Evolutionary conservation across 1,140 invertebrate genomes (phyloP).

Genomic region (Myzus persicae): DNA sequence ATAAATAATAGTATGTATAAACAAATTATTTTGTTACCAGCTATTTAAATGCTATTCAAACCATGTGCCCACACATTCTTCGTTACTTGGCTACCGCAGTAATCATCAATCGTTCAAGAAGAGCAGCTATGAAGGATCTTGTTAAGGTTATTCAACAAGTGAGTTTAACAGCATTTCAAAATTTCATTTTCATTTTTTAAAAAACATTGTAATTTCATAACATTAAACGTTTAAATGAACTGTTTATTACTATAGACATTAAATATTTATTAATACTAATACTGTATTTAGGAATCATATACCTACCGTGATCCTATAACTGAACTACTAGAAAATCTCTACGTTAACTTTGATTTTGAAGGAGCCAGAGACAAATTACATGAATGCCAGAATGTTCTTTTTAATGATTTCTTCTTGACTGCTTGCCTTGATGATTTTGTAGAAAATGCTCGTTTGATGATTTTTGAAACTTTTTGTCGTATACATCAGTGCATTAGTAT

Average conservation of each 20-base stretch:
- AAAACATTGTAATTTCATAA: too few relatives aligned
- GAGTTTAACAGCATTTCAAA: constrained; percentile 60
- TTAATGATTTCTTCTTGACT: constrained; percentile 98
- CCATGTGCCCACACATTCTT: constrained; percentile 98
- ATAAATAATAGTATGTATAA: background rate
- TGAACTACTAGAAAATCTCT: constrained; percentile 97
- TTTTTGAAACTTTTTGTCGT: constrained; percentile 99
- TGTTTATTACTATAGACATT: background rate
- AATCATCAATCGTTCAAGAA: constrained; percentile 90
- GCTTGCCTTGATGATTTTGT: constrained; percentile 97
- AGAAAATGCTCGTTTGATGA: constrained; percentile 98
- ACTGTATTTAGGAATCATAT: constrained; percentile 82
- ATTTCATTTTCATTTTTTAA: too few relatives aligned
- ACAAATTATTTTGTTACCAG: constrained; percentile 66
- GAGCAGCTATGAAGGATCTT: constrained; percentile 94
- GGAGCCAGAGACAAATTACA: constrained; percentile 95
- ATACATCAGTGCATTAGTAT: constrained; percentile 99
- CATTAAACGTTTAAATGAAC: background rate
- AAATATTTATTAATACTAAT: constrained; percentile 44
- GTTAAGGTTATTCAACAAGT: constrained; percentile 98
- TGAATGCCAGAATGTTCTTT: constrained; percentile 94
- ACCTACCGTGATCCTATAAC: constrained; percentile 99
- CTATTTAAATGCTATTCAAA: constrained; percentile 98
- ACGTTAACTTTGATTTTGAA: constrained; percentile 99
- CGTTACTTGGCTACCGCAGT: constrained; percentile 99